Percentiles rank a stretch among this genome's conserved stretches.
Evolutionary conservation across 2,113 vertebrate genomes (phyloP).

Genomic region (Apodemus sylvaticus): DNA sequence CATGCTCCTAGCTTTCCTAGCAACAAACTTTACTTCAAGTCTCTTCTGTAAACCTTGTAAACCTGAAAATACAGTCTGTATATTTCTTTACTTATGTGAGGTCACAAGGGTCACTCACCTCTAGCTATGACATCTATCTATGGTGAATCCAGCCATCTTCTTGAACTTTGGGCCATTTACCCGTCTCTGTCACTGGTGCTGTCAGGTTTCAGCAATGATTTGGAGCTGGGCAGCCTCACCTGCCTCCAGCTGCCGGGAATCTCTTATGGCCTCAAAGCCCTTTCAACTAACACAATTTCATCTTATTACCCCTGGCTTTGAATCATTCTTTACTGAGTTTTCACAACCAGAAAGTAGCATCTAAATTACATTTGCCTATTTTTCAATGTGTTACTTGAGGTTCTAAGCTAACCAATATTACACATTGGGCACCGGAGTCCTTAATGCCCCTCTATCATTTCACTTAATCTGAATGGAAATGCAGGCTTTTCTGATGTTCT

Average conservation of each 20-base stretch:
- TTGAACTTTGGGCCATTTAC: no score
- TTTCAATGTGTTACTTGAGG: not conserved
- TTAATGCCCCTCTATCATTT: not conserved
- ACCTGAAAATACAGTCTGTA: no score
- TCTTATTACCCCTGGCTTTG: not conserved
- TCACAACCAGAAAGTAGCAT: not conserved
- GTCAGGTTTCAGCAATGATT: not conserved
- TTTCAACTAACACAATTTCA: not conserved
- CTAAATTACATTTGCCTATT: not conserved
- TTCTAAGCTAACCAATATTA: not conserved
- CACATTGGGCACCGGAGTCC: not conserved
- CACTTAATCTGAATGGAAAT: not conserved
- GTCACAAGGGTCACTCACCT: no score
- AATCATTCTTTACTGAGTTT: not conserved
- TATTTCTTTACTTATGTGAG: no score
- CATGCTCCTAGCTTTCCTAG: no score
- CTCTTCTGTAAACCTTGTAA: no score
- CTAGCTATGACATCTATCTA: no score
- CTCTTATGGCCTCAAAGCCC: not conserved
- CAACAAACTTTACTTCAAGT: no score
- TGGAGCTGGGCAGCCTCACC: not conserved
- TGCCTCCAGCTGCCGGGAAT: not conserved
- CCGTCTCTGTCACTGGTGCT: not conserved
- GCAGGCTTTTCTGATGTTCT: not conserved
- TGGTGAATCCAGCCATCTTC: not conserved